A percentile compares a stretch with the other conserved stretches of the same genome.
These are phyloP conservation scores for Nycticryphes semicollaris DNA, from an alignment of 2,113 vertebrate species.

Conservation along the genomic window DNA sequence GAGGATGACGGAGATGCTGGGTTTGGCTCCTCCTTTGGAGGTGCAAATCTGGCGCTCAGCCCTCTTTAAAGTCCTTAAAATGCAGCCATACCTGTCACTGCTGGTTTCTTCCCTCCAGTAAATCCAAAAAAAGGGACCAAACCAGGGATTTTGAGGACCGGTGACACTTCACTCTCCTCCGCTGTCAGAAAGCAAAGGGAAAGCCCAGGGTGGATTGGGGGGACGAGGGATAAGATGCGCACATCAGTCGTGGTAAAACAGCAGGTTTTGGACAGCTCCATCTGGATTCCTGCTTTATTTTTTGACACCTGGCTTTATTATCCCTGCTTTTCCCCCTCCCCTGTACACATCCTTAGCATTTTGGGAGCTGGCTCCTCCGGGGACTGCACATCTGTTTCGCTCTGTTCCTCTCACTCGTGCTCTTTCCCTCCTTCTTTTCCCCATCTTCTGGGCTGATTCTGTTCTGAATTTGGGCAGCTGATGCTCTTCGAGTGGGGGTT, in stretches of 20 bases:
- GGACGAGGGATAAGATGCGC: not conserved
- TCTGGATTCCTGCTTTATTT: conserved; percentile 49
- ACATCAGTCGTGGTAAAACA: not conserved
- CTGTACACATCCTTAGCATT: not conserved
- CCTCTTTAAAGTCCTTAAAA: not conserved
- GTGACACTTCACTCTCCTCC: not conserved
- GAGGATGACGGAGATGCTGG: not conserved
- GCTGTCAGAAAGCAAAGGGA: not conserved
- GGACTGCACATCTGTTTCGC: not conserved
- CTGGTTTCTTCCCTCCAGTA: not conserved
- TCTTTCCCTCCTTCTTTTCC: not conserved
- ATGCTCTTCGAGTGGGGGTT: accelerated
- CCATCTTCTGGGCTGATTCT: not conserved
- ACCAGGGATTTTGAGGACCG: not conserved
- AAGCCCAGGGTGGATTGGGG: not conserved
- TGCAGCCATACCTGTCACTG: not conserved
- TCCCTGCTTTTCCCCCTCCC: not conserved
- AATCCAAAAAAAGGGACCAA: not conserved
- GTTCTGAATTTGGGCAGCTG: not conserved
- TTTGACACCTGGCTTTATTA: not conserved
- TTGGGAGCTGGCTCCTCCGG: not conserved
- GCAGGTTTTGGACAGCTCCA: conserved; percentile 37
- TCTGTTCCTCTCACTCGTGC: not conserved
- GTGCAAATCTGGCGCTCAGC: not conserved
- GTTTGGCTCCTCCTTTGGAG: not conserved